These are phyloP conservation scores for Sarcophaga carnaria DNA, from an alignment of 2,888 invertebrate species.

Conservation along the genomic window DNA sequence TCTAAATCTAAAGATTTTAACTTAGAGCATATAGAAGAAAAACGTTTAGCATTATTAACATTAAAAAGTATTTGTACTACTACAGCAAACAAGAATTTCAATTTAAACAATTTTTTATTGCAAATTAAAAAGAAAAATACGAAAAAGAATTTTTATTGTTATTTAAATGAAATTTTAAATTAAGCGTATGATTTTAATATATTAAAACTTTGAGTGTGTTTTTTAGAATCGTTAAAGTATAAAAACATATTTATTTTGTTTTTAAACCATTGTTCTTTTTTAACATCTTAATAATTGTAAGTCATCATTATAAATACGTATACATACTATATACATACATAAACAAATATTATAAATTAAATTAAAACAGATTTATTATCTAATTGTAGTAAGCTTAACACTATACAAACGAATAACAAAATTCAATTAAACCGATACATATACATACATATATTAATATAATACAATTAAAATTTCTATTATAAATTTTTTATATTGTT, in stretches of 20 bases:
- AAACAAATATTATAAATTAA: slow-evolving; percentile 19
- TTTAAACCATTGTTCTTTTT: slow-evolving; percentile 65
- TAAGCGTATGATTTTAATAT: slow-evolving; percentile 52
- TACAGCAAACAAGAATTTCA: slow-evolving; percentile 23
- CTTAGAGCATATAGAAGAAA: too few relatives aligned
- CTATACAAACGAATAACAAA: slow-evolving; percentile 29
- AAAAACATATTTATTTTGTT: slow-evolving; percentile 30
- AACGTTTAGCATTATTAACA: slow-evolving; percentile 3
- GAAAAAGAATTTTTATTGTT: slow-evolving; percentile 44
- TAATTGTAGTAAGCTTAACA: slow-evolving; percentile 65
- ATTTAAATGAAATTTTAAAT: slow-evolving; percentile 19
- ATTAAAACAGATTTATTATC: slow-evolving; percentile 60
- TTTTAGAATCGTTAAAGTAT: slow-evolving; percentile 45
- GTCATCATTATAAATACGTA: slow-evolving; percentile 52
- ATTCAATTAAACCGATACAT: not conserved
- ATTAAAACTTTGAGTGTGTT: slow-evolving; percentile 54
- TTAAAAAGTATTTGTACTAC: slow-evolving; percentile 36
- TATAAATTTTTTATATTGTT: slow-evolving; percentile 53
- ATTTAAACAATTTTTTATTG: slow-evolving; percentile 10
- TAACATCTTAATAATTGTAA: slow-evolving; percentile 62
- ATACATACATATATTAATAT: too few relatives aligned
- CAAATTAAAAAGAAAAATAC: slow-evolving; percentile 10
- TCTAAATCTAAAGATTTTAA: not conserved
- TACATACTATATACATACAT: slow-evolving; percentile 8
- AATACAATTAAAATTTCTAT: slow-evolving; percentile 21